Percentiles rank a stretch among this genome's conserved stretches.
phyloP scores from a whole-genome alignment of 2,797 vertebrate genomes.

The Coranthus polyacanthus region DNA sequence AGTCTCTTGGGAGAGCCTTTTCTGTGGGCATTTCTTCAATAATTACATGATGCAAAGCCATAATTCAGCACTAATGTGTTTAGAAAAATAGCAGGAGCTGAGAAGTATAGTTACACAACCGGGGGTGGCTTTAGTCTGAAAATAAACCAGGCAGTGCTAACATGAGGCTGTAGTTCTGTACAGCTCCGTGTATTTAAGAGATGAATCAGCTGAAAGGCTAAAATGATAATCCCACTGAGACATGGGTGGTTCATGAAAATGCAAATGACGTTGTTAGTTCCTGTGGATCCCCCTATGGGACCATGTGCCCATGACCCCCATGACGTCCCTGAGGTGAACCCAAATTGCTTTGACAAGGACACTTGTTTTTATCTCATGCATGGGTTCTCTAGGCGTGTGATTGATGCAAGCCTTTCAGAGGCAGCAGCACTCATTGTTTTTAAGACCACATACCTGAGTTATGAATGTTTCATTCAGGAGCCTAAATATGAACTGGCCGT shows the following conservation, averaged over 20 bases:
- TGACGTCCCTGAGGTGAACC: conserved; percentile 45
- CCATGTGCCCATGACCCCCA: conserved; percentile 26
- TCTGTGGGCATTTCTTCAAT: conserved; percentile 75
- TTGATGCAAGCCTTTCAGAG: conserved; percentile 70
- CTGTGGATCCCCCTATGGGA: conserved; percentile 19
- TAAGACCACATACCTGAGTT: conserved; percentile 81
- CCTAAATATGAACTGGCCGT: conserved; percentile 73
- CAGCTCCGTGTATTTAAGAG: conserved; percentile 56
- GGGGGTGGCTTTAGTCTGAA: conserved; percentile 63
- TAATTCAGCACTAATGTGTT: conserved; percentile 77
- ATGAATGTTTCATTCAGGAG: conserved; percentile 83
- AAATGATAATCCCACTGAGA: conserved; percentile 61
- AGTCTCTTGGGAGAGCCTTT: conserved; percentile 71
- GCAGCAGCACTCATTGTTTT: conserved; percentile 77
- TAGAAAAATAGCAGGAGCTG: conserved; percentile 70
- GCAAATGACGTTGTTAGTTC: conserved; percentile 52
- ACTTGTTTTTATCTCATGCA: conserved; percentile 68
- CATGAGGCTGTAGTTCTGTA: conserved; percentile 29
- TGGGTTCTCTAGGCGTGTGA: conserved; percentile 69
- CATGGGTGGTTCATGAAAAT: conserved; percentile 49
- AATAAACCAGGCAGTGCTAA: conserved; percentile 68
- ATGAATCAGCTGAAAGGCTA: conserved; percentile 49
- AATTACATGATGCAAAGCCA: conserved; percentile 79
- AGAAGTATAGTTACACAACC: conserved; percentile 66
- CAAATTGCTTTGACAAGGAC: conserved; percentile 67